Evolutionary conservation across 2,888 invertebrate species (phyloP).

Genomic region (Autographa gamma): DNA sequence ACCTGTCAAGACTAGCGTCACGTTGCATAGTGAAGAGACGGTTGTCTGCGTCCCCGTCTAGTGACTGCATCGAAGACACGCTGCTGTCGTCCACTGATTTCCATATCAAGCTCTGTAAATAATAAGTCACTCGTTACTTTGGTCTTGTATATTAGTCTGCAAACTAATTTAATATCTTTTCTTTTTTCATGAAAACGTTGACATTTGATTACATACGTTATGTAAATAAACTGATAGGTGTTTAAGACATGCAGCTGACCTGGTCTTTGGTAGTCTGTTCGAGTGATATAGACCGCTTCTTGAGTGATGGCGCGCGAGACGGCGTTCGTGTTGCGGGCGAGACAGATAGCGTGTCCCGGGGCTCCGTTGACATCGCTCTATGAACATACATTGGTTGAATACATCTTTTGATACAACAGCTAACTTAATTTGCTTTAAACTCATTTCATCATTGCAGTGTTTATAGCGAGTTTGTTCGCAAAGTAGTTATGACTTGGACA

Average conservation of each 20-base stretch:
- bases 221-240: background rate
- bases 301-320: constrained; percentile 82
- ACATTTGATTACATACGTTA: background rate
- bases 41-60: constrained; percentile 91
- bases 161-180: no score
- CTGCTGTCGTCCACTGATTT: constrained; percentile 95
- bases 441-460: no score
- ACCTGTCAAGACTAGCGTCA: constrained; percentile 94
- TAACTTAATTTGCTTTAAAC: background rate
- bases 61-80: constrained; percentile 94
- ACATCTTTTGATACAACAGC: background rate
- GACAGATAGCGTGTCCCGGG: constrained; percentile 82
- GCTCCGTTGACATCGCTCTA: constrained; percentile 87
- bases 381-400: no score
- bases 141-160: background rate
- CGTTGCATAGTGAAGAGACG: constrained; percentile 90
- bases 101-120: constrained; percentile 92
- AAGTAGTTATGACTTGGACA: no score
- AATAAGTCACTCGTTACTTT: background rate
- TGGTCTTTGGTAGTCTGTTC: constrained; percentile 88
- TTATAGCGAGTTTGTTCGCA: no score
- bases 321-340: constrained; percentile 76
- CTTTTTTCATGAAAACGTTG: no score
- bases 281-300: constrained; percentile 86
- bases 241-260: constrained; percentile 57